phyloP scores from a whole-genome alignment of 2,888 invertebrate genomes.

The Zygaena filipendulae region DNA sequence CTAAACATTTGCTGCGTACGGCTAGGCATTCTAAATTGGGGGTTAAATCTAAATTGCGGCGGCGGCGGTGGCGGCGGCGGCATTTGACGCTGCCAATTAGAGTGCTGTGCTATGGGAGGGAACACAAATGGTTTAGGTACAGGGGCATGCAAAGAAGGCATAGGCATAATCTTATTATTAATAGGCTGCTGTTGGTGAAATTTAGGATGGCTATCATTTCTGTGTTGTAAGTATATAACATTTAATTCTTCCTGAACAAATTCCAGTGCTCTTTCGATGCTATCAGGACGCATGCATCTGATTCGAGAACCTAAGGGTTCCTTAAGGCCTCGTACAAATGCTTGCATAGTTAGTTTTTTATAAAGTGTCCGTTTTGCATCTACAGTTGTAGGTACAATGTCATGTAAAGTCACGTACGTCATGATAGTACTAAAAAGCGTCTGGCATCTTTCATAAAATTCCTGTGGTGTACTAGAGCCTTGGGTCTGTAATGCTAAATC shows the following conservation, averaged over 20 bases:
- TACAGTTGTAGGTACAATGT: conserved; percentile 10
- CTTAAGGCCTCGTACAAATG: conserved; percentile 13
- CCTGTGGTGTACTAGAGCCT: conserved; percentile 13
- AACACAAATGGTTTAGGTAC: no score
- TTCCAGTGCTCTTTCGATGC: conserved; percentile 12
- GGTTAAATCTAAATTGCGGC: no score
- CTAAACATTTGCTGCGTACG: no score
- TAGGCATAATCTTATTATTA: no score
- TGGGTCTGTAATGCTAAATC: conserved; percentile 15
- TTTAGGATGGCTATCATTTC: conserved; percentile 10
- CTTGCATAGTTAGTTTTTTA: conserved; percentile 16
- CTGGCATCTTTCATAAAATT: conserved; percentile 17
- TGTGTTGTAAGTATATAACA: conserved; percentile 16
- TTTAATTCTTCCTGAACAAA: conserved; percentile 20
- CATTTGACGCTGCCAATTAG: background rate
- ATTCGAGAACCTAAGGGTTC: conserved; percentile 16
- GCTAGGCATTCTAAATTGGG: no score
- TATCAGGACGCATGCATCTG: conserved; percentile 14
- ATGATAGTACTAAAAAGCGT: conserved; percentile 18
- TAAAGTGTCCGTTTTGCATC: conserved; percentile 14
- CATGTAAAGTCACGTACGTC: conserved; percentile 15
- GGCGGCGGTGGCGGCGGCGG: conserved; percentile 9
- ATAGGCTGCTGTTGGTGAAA: background rate
- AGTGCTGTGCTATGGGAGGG: no score
- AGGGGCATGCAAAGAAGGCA: no score